These are phyloP conservation scores for Poecilia picta DNA, from an alignment of 2,797 vertebrate genomes.

Conservation along the genomic window DNA sequence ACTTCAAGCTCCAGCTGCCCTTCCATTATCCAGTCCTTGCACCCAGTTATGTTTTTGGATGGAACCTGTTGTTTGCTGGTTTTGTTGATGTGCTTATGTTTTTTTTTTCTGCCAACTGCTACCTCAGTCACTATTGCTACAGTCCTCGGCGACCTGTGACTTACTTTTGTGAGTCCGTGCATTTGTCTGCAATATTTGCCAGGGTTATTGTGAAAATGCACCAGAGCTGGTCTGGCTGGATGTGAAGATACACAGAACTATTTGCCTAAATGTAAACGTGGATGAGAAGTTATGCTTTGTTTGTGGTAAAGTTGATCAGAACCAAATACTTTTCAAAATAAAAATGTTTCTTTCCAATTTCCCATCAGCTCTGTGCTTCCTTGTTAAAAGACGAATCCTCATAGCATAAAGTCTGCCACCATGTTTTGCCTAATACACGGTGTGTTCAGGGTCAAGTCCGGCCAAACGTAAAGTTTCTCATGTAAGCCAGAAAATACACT, in stretches of 20 bases:
- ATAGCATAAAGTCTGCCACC: neutral
- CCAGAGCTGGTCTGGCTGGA: neutral
- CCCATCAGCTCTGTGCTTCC: neutral
- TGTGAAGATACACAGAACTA: neutral
- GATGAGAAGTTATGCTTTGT: constrained; percentile 4
- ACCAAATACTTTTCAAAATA: constrained; percentile 9
- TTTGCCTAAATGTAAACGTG: constrained; percentile 4
- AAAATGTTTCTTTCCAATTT: neutral
- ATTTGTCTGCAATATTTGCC: neutral
- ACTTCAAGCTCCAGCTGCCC: constrained; percentile 36
- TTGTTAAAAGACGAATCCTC: no score
- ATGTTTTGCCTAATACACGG: neutral
- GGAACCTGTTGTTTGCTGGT: constrained; percentile 51
- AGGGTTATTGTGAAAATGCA: neutral
- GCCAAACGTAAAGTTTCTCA: neutral
- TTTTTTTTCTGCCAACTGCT: constrained; percentile 31
- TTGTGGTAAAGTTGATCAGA: constrained; percentile 24
- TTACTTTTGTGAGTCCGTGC: constrained; percentile 1
- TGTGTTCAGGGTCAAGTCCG: neutral
- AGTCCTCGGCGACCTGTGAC: constrained; percentile 21
- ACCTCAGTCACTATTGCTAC: constrained; percentile 18
- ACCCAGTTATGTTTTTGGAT: constrained; percentile 50
- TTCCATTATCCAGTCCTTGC: constrained; percentile 38
- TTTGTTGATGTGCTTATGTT: constrained; percentile 51
- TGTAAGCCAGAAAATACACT: neutral